A percentile compares a stretch with the other conserved stretches of the same genome.
phyloP scores from a whole-genome alignment of 2,888 invertebrate genomes.

The Drosophila demipolita region DNA sequence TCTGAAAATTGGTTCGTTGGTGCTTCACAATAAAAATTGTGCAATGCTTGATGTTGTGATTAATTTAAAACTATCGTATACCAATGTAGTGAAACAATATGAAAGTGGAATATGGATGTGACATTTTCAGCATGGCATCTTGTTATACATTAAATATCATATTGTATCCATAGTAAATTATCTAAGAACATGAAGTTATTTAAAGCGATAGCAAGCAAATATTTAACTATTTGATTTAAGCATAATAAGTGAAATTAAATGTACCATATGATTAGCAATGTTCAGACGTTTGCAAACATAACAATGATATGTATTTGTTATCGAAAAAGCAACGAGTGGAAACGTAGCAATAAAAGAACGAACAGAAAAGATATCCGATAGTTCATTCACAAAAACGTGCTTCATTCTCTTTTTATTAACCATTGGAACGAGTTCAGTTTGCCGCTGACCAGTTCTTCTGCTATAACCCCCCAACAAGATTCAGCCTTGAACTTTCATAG shows the following conservation, averaged over 20 bases:
- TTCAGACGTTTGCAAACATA: not conserved
- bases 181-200: too few relatives aligned
- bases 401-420: slow-evolving; percentile 3
- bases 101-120: not conserved
- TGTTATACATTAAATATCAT: not conserved
- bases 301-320: not conserved
- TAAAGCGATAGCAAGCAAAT: not conserved
- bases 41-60: not conserved
- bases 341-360: not conserved
- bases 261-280: not conserved
- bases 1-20: not conserved
- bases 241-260: not conserved
- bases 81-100: not conserved
- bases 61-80: not conserved
- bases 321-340: not conserved
- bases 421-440: slow-evolving; percentile 12
- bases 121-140: not conserved
- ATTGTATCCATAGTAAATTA: not conserved
- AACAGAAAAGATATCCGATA: slow-evolving; percentile 15
- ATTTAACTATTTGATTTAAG: not conserved
- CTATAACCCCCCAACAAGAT: slow-evolving; percentile 11
- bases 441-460: slow-evolving; percentile 12
- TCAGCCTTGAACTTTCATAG: slow-evolving; percentile 36
- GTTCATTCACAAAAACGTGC: slow-evolving; percentile 13
- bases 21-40: not conserved